Percentiles rank a stretch among this genome's conserved stretches.
These are phyloP conservation scores for Zaprionus ghesquierei DNA, from an alignment of 1,140 invertebrate genomes.

Conservation along the genomic window DNA sequence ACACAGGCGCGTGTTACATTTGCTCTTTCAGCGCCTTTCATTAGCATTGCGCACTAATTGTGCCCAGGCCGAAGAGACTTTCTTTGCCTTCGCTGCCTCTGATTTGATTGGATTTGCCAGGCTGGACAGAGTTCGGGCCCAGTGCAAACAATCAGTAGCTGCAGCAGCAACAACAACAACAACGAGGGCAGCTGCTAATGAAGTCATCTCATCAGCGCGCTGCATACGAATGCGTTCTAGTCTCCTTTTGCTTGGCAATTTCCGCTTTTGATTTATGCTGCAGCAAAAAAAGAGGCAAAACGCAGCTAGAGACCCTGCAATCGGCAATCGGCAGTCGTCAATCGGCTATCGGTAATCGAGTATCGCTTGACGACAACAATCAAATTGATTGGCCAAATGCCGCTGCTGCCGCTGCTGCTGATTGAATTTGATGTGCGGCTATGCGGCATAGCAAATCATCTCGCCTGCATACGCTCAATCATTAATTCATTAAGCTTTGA, in stretches of 20 bases:
- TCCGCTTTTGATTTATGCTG: slow-evolving; percentile 69
- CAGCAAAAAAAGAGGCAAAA: background rate
- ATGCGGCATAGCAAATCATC: too few species aligned
- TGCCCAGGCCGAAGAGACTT: slow-evolving; percentile 40
- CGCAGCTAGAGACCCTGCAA: too few species aligned
- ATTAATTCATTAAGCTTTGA: background rate
- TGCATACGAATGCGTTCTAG: slow-evolving; percentile 54
- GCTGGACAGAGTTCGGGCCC: slow-evolving; percentile 20
- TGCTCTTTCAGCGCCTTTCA: slow-evolving; percentile 49
- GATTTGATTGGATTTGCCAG: slow-evolving; percentile 64
- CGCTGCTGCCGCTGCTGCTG: background rate
- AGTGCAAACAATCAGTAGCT: slow-evolving; percentile 57
- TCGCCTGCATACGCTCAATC: too few species aligned
- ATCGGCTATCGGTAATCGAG: slow-evolving; percentile 13
- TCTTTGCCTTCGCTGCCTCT: slow-evolving; percentile 26
- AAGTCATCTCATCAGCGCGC: slow-evolving; percentile 71
- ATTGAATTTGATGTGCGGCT: background rate
- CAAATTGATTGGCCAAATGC: slow-evolving; percentile 14
- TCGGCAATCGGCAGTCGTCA: slow-evolving; percentile 1
- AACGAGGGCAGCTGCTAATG: slow-evolving; percentile 55
- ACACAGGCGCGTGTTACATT: background rate
- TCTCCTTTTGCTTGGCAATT: slow-evolving; percentile 39
- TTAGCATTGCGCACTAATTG: slow-evolving; percentile 71
- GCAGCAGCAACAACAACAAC: slow-evolving; percentile 13
- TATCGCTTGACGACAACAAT: slow-evolving; percentile 4